Evolutionary conservation across 2,797 vertebrate genomes (phyloP).

Genomic region (Alcedo quadribrachys): DNA sequence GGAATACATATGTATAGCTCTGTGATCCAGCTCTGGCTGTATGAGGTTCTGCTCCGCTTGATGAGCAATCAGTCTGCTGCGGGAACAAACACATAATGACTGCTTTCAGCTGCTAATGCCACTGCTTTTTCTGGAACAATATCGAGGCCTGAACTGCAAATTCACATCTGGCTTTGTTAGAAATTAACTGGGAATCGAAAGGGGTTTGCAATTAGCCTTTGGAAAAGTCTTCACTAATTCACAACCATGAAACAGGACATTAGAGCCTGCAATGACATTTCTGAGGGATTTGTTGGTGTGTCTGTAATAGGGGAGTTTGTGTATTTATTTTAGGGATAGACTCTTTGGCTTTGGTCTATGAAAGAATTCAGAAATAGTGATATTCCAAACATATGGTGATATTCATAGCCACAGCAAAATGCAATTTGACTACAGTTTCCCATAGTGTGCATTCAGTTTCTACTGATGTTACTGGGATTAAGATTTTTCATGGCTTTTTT

Average conservation of each 20-base stretch:
- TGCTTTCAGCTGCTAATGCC: constrained; percentile 64
- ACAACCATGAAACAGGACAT: neutral
- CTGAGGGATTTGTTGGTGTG: neutral
- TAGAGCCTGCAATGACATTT: neutral
- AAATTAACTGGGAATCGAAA: constrained; percentile 39
- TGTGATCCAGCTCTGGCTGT: constrained; percentile 43
- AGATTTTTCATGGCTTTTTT: neutral
- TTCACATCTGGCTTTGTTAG: constrained; percentile 48
- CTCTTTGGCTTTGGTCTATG: neutral
- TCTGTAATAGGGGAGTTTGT: neutral
- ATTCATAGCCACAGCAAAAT: constrained; percentile 18
- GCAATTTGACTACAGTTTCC: neutral
- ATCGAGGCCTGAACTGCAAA: constrained; percentile 34
- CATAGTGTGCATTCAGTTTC: neutral
- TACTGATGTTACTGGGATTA: neutral
- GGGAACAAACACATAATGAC: constrained; percentile 45
- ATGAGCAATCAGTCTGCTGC: constrained; percentile 61
- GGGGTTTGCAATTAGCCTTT: constrained; percentile 38
- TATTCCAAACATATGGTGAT: neutral
- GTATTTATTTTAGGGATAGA: constrained; percentile 16
- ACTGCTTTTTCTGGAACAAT: constrained; percentile 51
- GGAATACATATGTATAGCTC: constrained; percentile 55
- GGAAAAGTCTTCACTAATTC: constrained; percentile 2
- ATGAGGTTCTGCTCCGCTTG: constrained; percentile 1
- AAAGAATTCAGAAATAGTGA: neutral